phyloP scores from a whole-genome alignment of 2,113 vertebrate species.

The Vireo altiloquus region DNA sequence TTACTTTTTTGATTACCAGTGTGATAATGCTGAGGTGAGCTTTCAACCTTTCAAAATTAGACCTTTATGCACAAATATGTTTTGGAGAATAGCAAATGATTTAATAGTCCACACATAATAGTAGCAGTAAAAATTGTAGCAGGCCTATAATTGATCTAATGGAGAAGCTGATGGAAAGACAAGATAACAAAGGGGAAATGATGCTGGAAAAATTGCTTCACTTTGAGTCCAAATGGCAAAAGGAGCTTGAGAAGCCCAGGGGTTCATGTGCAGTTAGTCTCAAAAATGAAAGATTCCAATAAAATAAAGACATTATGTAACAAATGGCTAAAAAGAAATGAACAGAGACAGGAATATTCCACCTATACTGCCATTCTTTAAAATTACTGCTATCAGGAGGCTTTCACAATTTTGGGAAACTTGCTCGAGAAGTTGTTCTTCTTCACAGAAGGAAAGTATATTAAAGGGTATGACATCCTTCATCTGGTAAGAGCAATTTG shows the following conservation, averaged over 20 bases:
- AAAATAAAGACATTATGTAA: slow-evolving; percentile 35
- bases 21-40: slow-evolving; percentile 51
- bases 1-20: slow-evolving; percentile 61
- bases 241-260: slow-evolving; percentile 18
- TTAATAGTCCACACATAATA: slow-evolving; percentile 33
- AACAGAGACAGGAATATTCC: background rate
- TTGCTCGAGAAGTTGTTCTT: slow-evolving; percentile 10
- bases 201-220: slow-evolving; percentile 63
- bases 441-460: background rate
- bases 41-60: slow-evolving; percentile 59
- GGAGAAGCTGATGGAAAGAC: slow-evolving; percentile 51
- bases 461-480: slow-evolving; percentile 16
- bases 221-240: slow-evolving; percentile 55
- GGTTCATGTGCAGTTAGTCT: slow-evolving; percentile 39
- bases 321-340: background rate
- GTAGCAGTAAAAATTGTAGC: background rate
- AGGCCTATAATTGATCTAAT: slow-evolving; percentile 56
- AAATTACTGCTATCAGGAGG: slow-evolving; percentile 49
- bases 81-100: slow-evolving; percentile 41
- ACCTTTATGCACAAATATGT: slow-evolving; percentile 56
- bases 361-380: slow-evolving; percentile 22
- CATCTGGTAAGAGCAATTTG: background rate
- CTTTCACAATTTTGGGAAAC: slow-evolving; percentile 17
- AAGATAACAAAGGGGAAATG: slow-evolving; percentile 62
- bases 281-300: slow-evolving; percentile 23